These are phyloP conservation scores for Leptogaster cylindrica DNA, from an alignment of 2,888 invertebrate genomes.

Conservation along the genomic window DNA sequence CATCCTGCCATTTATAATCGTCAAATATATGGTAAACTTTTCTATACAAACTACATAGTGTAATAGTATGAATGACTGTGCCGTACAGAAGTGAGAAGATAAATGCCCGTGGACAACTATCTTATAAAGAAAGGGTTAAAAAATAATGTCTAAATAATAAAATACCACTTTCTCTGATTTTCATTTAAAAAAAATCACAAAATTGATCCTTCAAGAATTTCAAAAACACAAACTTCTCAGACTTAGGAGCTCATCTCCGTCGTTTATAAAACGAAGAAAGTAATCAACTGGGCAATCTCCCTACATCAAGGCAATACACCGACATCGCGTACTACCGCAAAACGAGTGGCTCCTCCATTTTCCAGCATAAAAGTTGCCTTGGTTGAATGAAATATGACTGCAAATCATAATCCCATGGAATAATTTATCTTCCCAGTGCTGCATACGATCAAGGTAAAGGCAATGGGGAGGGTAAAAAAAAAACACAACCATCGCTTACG, in stretches of 20 bases:
- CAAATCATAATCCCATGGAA: conserved; percentile 40
- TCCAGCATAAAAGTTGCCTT: conserved; percentile 20
- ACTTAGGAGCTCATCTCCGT: not conserved
- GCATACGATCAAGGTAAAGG: conserved; percentile 29
- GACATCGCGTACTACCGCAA: conserved; percentile 12
- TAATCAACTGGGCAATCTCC: conserved; percentile 28
- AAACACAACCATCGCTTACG: no score
- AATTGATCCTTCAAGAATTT: no score
- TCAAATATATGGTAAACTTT: no score
- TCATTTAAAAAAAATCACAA: no score
- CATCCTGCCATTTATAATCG: no score
- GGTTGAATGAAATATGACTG: conserved; percentile 35
- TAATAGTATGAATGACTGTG: no score
- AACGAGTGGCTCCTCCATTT: conserved; percentile 29
- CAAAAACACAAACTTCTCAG: not conserved
- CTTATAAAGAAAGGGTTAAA: no score
- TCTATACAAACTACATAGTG: no score
- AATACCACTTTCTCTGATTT: no score
- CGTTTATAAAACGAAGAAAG: conserved; percentile 34
- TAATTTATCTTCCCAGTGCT: conserved; percentile 36
- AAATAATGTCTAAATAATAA: no score
- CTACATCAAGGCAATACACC: conserved; percentile 29
- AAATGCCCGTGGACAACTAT: no score
- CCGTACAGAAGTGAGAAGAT: no score
- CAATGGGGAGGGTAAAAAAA: conserved; percentile 30